A percentile compares a stretch with the other conserved stretches of the same genome.
These are phyloP conservation scores for Blastobasis lacticolella DNA, from an alignment of 2,888 invertebrate species.

Conservation along the genomic window DNA sequence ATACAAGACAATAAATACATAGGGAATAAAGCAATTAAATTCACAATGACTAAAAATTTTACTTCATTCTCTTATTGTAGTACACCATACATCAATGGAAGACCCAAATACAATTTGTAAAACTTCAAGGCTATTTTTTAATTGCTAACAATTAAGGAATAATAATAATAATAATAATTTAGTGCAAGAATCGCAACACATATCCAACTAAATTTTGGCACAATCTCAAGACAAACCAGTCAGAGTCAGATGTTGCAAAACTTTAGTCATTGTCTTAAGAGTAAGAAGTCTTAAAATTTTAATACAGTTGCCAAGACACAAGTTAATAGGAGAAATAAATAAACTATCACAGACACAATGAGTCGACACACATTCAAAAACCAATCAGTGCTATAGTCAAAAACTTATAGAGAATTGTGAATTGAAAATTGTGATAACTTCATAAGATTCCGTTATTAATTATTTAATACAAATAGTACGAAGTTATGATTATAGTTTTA, in stretches of 20 bases:
- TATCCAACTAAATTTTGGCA: neutral
- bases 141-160: neutral
- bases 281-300: conserved; percentile 15
- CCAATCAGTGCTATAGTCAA: conserved; percentile 43
- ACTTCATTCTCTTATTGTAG: conserved; percentile 5
- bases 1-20: conserved; percentile 27
- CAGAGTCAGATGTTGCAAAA: conserved; percentile 22
- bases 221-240: neutral
- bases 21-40: conserved; percentile 24
- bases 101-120: conserved; percentile 11
- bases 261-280: conserved; percentile 49
- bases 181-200: neutral
- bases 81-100: conserved; percentile 9
- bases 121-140: conserved; percentile 1
- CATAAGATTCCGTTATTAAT: conserved; percentile 50
- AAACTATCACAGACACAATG: conserved; percentile 69
- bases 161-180: neutral
- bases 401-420: conserved; percentile 24
- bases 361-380: conserved; percentile 55
- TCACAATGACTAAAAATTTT: conserved; percentile 59
- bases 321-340: conserved; percentile 48
- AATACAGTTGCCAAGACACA: neutral
- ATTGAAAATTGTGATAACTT: conserved; percentile 41
- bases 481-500: too few relatives aligned
- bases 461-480: too few relatives aligned